Base-by-base conservation (phyloP, 2,113 vertebrate species). In the Lophotis ruficrista region DNA sequence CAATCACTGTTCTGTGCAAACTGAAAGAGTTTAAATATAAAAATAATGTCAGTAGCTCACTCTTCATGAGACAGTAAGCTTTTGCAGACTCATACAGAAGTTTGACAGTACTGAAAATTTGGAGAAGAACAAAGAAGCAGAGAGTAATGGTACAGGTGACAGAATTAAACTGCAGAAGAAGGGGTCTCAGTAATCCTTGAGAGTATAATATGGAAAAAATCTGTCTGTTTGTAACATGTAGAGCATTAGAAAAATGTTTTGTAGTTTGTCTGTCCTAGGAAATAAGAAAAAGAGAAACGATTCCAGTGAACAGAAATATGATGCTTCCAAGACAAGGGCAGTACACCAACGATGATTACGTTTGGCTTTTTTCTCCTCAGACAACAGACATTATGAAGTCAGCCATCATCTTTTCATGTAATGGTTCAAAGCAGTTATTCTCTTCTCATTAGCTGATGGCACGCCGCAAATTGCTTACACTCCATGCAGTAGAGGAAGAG, bases 391-490 rank as follows among this genome's bases (percentile, higher is more conserved):
- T 78, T 35, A 66, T 56, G 20, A 94, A 89, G 23, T 56, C 22
- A 81, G 18, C 9, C 48, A 43, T 57, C 68, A 82, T 89, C 25
- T 72, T 92, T 48, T 72, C 17, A 69, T 91, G 75, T 87, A 79
- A 58, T 70, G 9, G 45, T 62, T 91, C 77, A 92, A 64, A 71
- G 35, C 2, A 5, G 14, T 73, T 89, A 56, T 84, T 84, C 21
- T 87, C 61, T 94, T 61, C 69, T 94, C 83, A 72, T 96, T 83
- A 93, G 76, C 56, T 90, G 79, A 37, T 41, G 33, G 56, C 58
- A 83, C 0, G 1, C 28, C 81, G 62, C 51, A 92, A 90, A 90
- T 83, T 92, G 56, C 38, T 92, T 78, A 75, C 88, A 64, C 22
- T 12, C 48, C 22, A 23, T 57, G 60, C 72, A 81, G 35, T 25